These are phyloP conservation scores for Protonibea diacanthus DNA, from an alignment of 2,797 vertebrate species.

Conservation along the genomic window DNA sequence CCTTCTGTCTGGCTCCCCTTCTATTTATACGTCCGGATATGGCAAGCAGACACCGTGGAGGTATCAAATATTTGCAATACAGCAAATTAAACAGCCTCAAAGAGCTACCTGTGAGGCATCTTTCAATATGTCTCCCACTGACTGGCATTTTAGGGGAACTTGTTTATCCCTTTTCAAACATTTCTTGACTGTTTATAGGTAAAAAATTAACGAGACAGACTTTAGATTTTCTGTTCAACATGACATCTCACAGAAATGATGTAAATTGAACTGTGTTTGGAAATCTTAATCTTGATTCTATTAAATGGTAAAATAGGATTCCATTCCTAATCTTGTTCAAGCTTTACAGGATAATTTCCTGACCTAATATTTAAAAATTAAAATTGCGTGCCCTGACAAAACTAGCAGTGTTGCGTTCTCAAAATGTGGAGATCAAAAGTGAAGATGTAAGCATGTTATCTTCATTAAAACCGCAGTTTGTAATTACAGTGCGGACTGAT, in stretches of 20 bases:
- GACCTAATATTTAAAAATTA: conserved; percentile 65
- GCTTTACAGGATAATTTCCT: conserved; percentile 68
- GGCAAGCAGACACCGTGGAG: conserved; percentile 84
- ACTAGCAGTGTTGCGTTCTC: conserved; percentile 24
- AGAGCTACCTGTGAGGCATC: conserved; percentile 81
- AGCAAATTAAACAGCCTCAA: conserved; percentile 82
- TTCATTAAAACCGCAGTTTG: conserved; percentile 30
- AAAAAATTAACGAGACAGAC: conserved; percentile 50
- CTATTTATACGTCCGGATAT: conserved; percentile 87
- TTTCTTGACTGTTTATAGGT: conserved; percentile 27
- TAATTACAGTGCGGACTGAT: conserved; percentile 8
- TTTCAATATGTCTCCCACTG: conserved; percentile 68
- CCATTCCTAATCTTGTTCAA: conserved; percentile 69
- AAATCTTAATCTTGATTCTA: conserved; percentile 75
- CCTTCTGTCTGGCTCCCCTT: conserved; percentile 80
- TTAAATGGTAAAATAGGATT: conserved; percentile 77
- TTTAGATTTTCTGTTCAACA: conserved; percentile 41
- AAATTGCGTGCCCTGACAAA: conserved; percentile 47
- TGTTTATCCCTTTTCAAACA: conserved; percentile 51
- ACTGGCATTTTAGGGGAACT: conserved; percentile 64
- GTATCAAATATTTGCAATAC: conserved; percentile 85
- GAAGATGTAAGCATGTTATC: conserved; percentile 32
- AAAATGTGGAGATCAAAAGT: conserved; percentile 51
- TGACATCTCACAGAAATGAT: conserved; percentile 48
- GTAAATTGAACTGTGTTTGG: conserved; percentile 67